Percentiles rank a stretch among this genome's conserved stretches.
Conservation (phyloP, 1,140 invertebrate genomes). For the Laupala kohalensis region DNA sequence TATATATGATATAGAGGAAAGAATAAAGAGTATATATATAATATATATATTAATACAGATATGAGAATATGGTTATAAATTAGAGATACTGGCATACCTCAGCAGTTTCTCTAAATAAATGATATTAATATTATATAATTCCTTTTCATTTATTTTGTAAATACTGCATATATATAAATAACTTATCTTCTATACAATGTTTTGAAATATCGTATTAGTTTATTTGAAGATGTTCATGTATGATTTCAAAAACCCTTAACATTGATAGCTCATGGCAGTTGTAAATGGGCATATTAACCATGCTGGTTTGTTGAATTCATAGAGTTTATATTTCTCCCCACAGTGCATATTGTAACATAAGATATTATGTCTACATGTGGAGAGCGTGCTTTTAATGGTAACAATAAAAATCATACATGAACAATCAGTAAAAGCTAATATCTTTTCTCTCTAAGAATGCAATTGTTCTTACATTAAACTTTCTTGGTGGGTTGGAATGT, state of each 20-base stretch:
- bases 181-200: not conserved
- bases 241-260: not conserved
- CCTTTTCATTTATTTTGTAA: slow-evolving; percentile 7
- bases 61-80: slow-evolving; percentile 14
- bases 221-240: not conserved
- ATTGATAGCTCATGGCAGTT: not conserved
- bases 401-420: not conserved
- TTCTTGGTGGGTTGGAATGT: slow-evolving; percentile 1
- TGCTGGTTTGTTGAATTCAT: not conserved
- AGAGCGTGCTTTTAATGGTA: not conserved
- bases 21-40: slow-evolving; percentile 3
- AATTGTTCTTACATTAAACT: slow-evolving; percentile 1
- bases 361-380: not conserved
- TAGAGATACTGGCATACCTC: slow-evolving; percentile 1
- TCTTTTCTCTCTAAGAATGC: not conserved
- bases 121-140: slow-evolving; percentile 4
- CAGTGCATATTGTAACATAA: not conserved
- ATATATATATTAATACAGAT: slow-evolving; percentile 13
- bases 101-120: slow-evolving; percentile 4
- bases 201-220: not conserved
- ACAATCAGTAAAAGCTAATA: not conserved
- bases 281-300: not conserved
- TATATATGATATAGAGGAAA: slow-evolving; percentile 10
- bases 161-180: slow-evolving; percentile 1
- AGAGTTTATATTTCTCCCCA: not conserved